Evolutionary conservation across 2,888 invertebrate species (phyloP), one percentile per base, ranked within the genome.

Genomic region (Ichneumoninae sp.): DNA sequence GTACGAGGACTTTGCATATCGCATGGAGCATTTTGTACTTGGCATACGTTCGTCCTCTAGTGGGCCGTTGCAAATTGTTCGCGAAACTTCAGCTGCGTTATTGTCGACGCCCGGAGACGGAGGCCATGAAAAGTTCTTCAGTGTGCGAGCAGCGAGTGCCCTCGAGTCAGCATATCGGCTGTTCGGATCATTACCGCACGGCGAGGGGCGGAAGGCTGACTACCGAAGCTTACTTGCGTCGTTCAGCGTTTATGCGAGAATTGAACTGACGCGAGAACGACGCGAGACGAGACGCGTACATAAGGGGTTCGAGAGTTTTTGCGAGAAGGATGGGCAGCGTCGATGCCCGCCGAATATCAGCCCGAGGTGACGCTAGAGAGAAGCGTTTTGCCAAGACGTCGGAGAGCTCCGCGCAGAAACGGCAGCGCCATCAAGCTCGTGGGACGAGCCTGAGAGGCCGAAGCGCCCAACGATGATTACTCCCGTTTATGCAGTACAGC

Each of bases 391-490:
- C 65, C 60, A 65, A 73, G 47, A 54, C 52, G 60, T 63, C 65
- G 69, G 50, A 47, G 65, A 60, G 60, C 73, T 77, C 78, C 4
- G 66, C n/a, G 71, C 78, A 73, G 76, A 73, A 63, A 66, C 74
- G 54, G 69, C 74, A 76, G 74, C 65, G 54, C 70, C 44, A 71
- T 75, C 40, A 63, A 47, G 40, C 54, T 77, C 81, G 69, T 75
- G 54, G 54, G 78, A 77, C 74, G 65, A 66, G 54, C 47, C 77
- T 54, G 70, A 77, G 74, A 83, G 75, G 74, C 68, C 54, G 76
- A 77, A 83, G 81, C 84, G 77, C 70, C 78, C 60, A 47, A 66
- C 57, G 86, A 88, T 88, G 86, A 89, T 89, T 88, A 86, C 85
- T 85, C 85, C 83, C 85, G 85, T 86, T 85, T 83, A 88, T 85